Evolutionary conservation across 2,888 invertebrate species (phyloP), one percentile per base, ranked within the genome.

Genomic region (Drosophila fulvimacula): DNA sequence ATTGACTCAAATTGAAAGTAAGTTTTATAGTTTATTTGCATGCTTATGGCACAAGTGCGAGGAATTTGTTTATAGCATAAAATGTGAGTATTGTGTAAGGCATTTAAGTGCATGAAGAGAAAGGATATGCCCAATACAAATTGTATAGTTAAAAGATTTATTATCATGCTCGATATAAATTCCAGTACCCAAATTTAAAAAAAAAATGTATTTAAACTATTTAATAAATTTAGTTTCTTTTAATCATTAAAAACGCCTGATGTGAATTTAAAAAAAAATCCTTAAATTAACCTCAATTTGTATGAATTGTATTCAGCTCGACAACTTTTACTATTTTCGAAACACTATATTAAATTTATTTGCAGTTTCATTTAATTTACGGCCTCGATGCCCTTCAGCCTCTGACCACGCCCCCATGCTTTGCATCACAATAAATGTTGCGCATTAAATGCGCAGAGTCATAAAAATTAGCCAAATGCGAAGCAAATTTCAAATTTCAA

Each of bases 401-500:
- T 30, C 6, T 36, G 21, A 5, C 52, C 49, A 58, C 55, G 41
- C 70, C 76, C 46, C 24, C 4, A 7, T 3, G 9, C 42, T 10
- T 67, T 63, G 60, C 77, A 76, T 60, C 65, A 69, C n/a, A 56
- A n/a, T 30, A 57, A 36, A 52, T 56, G 36, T 73, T 73, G 74
- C 73, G 62, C 67, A 76, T 15, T 21, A 76, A 62, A 70, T 64
- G 58, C 51, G 60, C 46, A 52, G 44, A 62, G 61, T 48, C 64
- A 72, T 66, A 69, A 76, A 81, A 74, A 56, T 67, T 58, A 64
- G 51, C 38, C 61, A 64, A 79, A 61, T 69, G 63, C 69, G 42
- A 59, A 41, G 24, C 53, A 49, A 77, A 74, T 82, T 84, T 70
- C 32, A 57, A 60, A 75, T 85, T 85, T 76, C 75, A 75, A 69